Base-by-base conservation (phyloP, 1,140 invertebrate species). In the Archivesica marissinica region DNA sequence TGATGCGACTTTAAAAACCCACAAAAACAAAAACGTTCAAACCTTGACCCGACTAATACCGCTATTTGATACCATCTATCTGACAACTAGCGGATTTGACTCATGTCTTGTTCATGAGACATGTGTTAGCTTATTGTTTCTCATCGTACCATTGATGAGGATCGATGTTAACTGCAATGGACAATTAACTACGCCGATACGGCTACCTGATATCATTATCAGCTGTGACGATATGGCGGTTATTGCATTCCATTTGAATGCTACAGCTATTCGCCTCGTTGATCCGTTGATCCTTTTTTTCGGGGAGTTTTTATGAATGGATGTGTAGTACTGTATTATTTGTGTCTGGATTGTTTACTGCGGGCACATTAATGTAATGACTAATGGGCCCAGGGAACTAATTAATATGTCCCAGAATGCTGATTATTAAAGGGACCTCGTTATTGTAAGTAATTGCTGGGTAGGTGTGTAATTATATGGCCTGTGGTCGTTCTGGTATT, bases 221-320 rank as follows among this genome's bases (percentile, higher is more conserved):
- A 64, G 33, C 38, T 33, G 23, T 64, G 59, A 64, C 59, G 38
- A 64, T 64, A 25, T 35, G 23, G 59, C 59, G 30, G 38, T 64
- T 64, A 35, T 33, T 64, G 30, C 59, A 64, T 64, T 64, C 59
- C 59, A 35, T 64, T 7, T 13, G 33, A 35, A 20, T 15, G 20
- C 20, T 64, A 64, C 59, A 64, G 30, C 30, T 64, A 64, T 33
- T 64, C 59, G 38, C 59, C 59, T 64, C 9, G 13, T 3, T 35
- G 30, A 64, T 64, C 9, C 38, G 30, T 64, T 64, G 15, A 30
- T 25, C 38, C 15, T 25, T 3, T 9, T 35, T 64, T 7, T 35
- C n/a, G n/a, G n/a, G n/a, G n/a, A n/a, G n/a, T 35, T 64, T 64
- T 64, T 64, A 25, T 64, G 59, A 64, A 64, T 64, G 59, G n/a